Base-by-base conservation (phyloP, 2,113 vertebrate species). In the Illadopsis cleaveri region DNA sequence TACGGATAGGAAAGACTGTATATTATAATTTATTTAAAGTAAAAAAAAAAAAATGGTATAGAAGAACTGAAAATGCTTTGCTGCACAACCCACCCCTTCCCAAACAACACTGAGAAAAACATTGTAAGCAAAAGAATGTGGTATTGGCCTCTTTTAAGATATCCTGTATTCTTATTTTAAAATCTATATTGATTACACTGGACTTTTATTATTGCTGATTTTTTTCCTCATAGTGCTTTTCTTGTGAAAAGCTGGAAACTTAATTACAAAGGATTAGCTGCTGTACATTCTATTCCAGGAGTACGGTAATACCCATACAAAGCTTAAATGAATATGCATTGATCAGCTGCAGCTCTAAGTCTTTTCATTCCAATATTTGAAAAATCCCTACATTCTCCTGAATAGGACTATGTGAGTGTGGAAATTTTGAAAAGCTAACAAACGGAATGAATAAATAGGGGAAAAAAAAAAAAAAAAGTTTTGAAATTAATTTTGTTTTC, bases 11-110 rank as follows among this genome's bases (percentile, higher is more conserved):
- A 58, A 53, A 3, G 17, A 64, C 8, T 51, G 3, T 30, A 19
- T 54, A 40, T 69, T 72, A 27, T 4, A 37, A 33, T 53, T 56
- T 77, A 57, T 44, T 72, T 42, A 42, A 83, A 66, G 17, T 15
- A 13, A 20, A 57, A 27, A 27, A 70, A 57, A 65, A 62, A 51
- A n/a, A n/a, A n/a, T n/a, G 12, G 1, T 35, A 30, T 10, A 20
- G 9, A 77, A 45, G 25, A 33, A 11, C 45, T 61, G 62, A 73
- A 77, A 91, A 64, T 69, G 19, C 16, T 31, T 69, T 7, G 50
- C 10, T 86, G 12, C 10, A 65, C 3, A 50, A 20, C 9, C 5
- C 0, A 0, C 3, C 22, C 57, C 33, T 8, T 7, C 3, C 11
- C 16, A 12, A 11, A 25, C 3, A 44, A 11, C 4, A 15, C 4